Base-by-base conservation (phyloP, 2,797 vertebrate species). In the Lithobates sylvaticus region DNA sequence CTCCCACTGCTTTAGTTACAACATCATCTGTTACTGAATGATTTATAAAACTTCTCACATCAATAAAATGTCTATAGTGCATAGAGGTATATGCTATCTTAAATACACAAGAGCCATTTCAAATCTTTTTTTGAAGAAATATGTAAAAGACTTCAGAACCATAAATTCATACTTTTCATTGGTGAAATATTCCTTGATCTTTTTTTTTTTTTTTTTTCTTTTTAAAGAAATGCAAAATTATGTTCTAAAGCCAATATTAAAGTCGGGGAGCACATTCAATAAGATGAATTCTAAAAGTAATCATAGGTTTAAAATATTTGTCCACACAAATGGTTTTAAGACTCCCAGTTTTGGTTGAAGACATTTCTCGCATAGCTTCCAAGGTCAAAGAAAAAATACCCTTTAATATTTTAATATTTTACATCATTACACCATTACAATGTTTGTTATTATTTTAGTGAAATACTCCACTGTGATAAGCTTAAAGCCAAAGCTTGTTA, bases 11-110 rank as follows among this genome's bases (percentile, higher is more conserved):
- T 94, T 95, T 94, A 88, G 92, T 93, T 94, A 93, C 93, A 95
- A 94, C 93, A 95, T 95, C 91, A 91, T 94, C 94, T 94, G 92
- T 92, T 95, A 83, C 91, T 94, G 93, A 95, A 95, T 94, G 93
- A 95, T 95, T 95, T 95, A 95, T 95, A 94, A 95, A 91, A 90
- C 89, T 89, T 89, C 72, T 87, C 87, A 93, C 88, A 88, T 84
- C 85, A 90, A 90, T 88, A 80, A 91, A 89, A 90, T 90, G 92
- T 92, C 89, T 90, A 44, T 2, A 6, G 90, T 80, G 71, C 84
- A 88, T 85, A 88, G 81, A 89, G 83, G 91, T 89, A 44, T 82
- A 90, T 90, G 90, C 91, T 90, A 93, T 92, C 88, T 87, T 88
- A 84, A 81, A 89, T 88, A 88, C 83, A 85, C 83, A 92, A 92